Evolutionary conservation across 2,888 invertebrate species (phyloP), one percentile per base, ranked within the genome.

Genomic region (Microctonus aethiopoides): DNA sequence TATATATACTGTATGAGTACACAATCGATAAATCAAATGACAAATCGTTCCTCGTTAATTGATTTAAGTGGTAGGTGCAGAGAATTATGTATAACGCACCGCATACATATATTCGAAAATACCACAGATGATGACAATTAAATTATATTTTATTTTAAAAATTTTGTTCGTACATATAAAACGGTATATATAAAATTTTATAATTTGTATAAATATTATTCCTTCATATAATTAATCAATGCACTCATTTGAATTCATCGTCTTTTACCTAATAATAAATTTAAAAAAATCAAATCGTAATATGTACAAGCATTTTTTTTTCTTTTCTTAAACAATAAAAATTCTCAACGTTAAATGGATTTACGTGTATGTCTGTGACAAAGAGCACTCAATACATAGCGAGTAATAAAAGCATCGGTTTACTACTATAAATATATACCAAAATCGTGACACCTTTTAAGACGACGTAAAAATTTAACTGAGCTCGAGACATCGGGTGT

Each of bases 1-100:
- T 57, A 20, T 24, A 10, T 22, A 5, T 16, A 46, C 16, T 57
- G 2, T 57, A 57, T 24, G 16, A 11, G 36, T 20, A n/a, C 22
- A 52, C 11, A 26, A 32, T 22, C 34, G 32, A 65, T 65, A 65
- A 56, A 65, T 65, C 54, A 65, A 34, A 57, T 32, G 57, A 16
- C 57, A 57, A 34, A 57, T 36, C 6, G n/a, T 36, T 52, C 34
- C 29, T 54, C 22, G 54, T 56, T 56, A 56, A 65, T 65, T 51
- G 54, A 64, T 32, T 32, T 51, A 3, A 54, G 60, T 39, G 60
- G 46, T 46, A 10, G 36, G 46, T 46, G 46, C 20, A n/a, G 16
- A 46, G 5, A n/a, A 39, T n/a, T 39, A n/a, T n/a, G 3, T n/a
- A 39, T n/a, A 39, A n/a, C 13, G n/a, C 13, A 39, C 13, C n/a